Evolutionary conservation across 2,888 invertebrate species (phyloP), one percentile per base, ranked within the genome.

Genomic region (Drosophila meridiana): DNA sequence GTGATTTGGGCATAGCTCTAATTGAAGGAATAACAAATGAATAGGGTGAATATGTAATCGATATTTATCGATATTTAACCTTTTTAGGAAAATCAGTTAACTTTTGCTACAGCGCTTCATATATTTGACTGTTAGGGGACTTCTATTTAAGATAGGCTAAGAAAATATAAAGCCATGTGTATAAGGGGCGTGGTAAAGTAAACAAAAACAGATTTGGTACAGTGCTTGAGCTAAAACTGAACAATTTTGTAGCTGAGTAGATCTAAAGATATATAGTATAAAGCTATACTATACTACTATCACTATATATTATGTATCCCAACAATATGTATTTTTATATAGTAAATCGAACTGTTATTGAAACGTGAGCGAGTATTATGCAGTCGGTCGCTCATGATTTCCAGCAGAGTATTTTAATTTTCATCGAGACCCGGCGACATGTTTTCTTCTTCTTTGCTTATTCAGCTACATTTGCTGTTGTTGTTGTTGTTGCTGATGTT

Each of bases 401-500:
- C 13, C 28, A 26, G 40, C 28, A 42, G 56, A 28, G 56, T 56
- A 36, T 40, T 56, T 56, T 11, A 9, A 14, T 40, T 56, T 42
- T 9, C 40, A 30, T 14, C 2, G 2, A 38, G 38, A 28, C 14
- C 8, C 30, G 5, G 28, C 11, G 2, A 30, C 11, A 20, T 5
- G 2, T 20, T 42, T 30, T 36, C 58, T 58, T 32, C 32, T 34
- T 32, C 57, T 40, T 30, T 28, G 5, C 34, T 5, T n/a, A 32
- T 50, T 34, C 53, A 53, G 20, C 26, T 26, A 38, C 53, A 53
- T 36, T 52, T 52, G 40, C 56, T 55, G 56, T 42, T 13, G 38
- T 20, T 40, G 28, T n/a, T 62, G 43, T 32, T 50, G 26, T 14
- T 47, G 40, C 32, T 34, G 32, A 14, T 52, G 63, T 4, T 73